Base-by-base conservation (phyloP, 2,113 vertebrate genomes). In the Nothocercus nigrocapillus region DNA sequence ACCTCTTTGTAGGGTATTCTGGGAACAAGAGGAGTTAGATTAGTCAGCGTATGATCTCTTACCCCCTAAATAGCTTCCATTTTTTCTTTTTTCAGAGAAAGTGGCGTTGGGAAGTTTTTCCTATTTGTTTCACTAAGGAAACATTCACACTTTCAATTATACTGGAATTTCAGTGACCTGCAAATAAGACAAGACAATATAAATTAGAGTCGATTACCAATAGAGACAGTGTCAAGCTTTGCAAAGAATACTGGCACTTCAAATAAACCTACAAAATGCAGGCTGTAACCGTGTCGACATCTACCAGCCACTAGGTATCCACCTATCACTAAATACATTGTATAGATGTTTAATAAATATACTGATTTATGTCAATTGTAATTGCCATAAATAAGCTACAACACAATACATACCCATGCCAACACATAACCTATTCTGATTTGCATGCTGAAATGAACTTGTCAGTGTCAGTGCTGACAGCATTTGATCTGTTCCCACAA, bases 11-110 rank as follows among this genome's bases (percentile, higher is more conserved):
- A 76, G 20, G 32, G 45, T 7, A 68, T 34, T 47, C 63, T 25
- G 56, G 32, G 28, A 22, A 66, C 6, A 87, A n/a, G 3, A 70
- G 13, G 10, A 83, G 16, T 68, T 70, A 70, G 85, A 67, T 38
- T 61, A 34, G 7, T 9, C 24, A 81, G 38, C 13, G 74, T 64
- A 72, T 61, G 40, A 49, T 34, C 30, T 51, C 6, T 72, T 81
- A 73, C 14, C 15, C 34, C 36, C 5, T 62, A 62, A 76, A 28
- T 58, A 49, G n/a, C 19, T 78, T 51, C 38, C 13, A 36, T 74
- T 77, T 54, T 69, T 67, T 61, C 73, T 11, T 54, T 78, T 79
- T 89, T 59, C 22, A 79, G 81, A 82, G 12, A 62, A 85, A 75
- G 13, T 20, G 11, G 7, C 49, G 30, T 56, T 49, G 61, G 32